Conservation (phyloP, 2,797 vertebrate genomes). For the Muraenolepis orangiensis region DNA sequence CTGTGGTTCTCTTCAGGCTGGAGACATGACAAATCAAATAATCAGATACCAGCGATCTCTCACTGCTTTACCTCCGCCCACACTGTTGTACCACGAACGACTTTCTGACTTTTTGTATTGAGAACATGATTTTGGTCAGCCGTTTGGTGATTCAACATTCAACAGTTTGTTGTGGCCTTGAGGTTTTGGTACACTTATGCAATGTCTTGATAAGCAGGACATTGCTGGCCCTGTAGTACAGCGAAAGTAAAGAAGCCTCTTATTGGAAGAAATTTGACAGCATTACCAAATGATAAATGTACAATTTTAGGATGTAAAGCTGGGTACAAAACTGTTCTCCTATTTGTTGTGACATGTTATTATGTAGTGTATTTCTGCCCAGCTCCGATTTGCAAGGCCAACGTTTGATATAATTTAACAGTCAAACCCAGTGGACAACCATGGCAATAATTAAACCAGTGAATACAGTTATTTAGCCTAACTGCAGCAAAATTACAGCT, state of each 20-base stretch:
- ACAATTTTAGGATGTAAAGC: no score
- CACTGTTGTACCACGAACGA: neutral
- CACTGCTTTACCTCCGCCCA: neutral
- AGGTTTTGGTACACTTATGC: neutral
- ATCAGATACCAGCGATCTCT: constrained; percentile 11
- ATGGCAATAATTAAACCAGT: neutral
- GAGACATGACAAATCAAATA: constrained; percentile 27
- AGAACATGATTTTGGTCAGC: neutral
- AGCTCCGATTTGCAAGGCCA: neutral
- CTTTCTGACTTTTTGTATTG: neutral
- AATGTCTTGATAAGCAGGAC: neutral
- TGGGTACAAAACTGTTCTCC: no score
- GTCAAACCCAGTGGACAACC: neutral
- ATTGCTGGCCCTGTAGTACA: neutral
- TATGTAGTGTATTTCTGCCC: neutral
- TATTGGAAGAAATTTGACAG: neutral
- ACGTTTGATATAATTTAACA: neutral
- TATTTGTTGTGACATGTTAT: no score
- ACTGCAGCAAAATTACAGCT: neutral
- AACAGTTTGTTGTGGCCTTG: neutral
- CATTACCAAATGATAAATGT: neutral
- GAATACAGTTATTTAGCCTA: neutral
- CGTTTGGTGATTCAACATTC: neutral
- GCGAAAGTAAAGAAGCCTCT: neutral
- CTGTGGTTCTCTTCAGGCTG: constrained; percentile 94